Conservation (phyloP, 2,888 invertebrate genomes). For the Incurvaria masculella region DNA sequence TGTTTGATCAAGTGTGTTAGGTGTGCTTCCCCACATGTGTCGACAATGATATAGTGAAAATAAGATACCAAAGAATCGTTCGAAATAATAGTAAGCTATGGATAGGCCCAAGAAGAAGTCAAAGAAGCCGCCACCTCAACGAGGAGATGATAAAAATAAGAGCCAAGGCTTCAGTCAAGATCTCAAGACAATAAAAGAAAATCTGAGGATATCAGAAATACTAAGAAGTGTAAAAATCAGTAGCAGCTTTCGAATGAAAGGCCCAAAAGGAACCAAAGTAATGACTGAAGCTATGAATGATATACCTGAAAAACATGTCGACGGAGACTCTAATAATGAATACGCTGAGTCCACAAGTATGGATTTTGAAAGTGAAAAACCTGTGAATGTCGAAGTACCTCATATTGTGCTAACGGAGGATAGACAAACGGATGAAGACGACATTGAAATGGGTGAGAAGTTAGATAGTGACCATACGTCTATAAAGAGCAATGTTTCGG, state of each 20-base stretch:
- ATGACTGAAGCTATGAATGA: slow-evolving; percentile 35
- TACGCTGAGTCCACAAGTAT: not conserved
- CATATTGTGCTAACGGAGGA: too few relatives aligned
- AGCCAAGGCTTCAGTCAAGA: slow-evolving; percentile 29
- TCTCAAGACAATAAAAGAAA: slow-evolving; percentile 39
- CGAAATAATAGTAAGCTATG: too few relatives aligned
- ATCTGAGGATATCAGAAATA: slow-evolving; percentile 43
- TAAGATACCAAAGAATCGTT: too few relatives aligned
- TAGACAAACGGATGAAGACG: too few relatives aligned
- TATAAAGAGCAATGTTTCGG: too few relatives aligned
- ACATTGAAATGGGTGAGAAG: too few relatives aligned
- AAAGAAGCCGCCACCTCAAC: slow-evolving; percentile 32
- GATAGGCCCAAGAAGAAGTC: slow-evolving; percentile 34
- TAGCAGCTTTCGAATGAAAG: slow-evolving; percentile 40
- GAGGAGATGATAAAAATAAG: slow-evolving; percentile 30
- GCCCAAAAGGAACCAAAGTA: slow-evolving; percentile 36
- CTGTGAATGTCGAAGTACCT: too few relatives aligned
- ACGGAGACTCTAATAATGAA: slow-evolving; percentile 15
- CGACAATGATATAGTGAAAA: too few relatives aligned
- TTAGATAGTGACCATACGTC: too few relatives aligned
- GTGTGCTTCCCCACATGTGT: too few relatives aligned
- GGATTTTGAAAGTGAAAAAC: too few relatives aligned
- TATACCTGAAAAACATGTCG: slow-evolving; percentile 31
- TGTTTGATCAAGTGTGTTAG: slow-evolving; percentile 6
- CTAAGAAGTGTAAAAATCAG: slow-evolving; percentile 45